phyloP scores from a whole-genome alignment of 2,888 invertebrate species.

The Ectobius pallidus region DNA sequence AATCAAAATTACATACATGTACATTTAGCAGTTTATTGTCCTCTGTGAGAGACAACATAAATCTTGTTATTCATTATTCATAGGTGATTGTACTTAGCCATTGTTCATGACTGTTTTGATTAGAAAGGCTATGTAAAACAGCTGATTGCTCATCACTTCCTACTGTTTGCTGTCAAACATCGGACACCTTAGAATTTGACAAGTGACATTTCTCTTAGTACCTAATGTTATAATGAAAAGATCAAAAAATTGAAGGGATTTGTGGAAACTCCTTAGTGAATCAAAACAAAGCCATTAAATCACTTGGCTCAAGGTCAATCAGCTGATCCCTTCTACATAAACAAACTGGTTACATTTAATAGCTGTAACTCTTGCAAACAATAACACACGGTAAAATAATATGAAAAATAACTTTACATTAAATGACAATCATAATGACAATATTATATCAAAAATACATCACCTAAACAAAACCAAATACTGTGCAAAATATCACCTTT shows the following conservation, averaged over 20 bases:
- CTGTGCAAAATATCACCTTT: slow-evolving; percentile 6
- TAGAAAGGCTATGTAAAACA: slow-evolving; percentile 4
- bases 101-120: slow-evolving; percentile 20
- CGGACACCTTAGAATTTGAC: neutral
- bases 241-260: neutral
- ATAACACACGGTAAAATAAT: no score
- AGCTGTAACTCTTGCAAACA: neutral
- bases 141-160: slow-evolving; percentile 12
- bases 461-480: neutral
- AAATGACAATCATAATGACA: no score
- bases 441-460: no score
- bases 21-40: neutral
- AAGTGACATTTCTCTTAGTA: neutral
- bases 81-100: slow-evolving; percentile 21
- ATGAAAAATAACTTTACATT: no score
- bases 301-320: slow-evolving; percentile 32
- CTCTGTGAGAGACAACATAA: neutral
- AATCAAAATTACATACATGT: neutral
- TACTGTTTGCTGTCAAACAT: neutral
- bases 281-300: neutral
- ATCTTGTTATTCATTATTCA: slow-evolving; percentile 16
- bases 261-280: neutral
- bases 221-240: neutral
- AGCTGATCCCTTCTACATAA: slow-evolving; percentile 18
- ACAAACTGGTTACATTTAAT: neutral